Evolutionary conservation across 1,140 invertebrate genomes (phyloP), one percentile per base, ranked within the genome.

Genomic region (Halictus rubicundus): DNA sequence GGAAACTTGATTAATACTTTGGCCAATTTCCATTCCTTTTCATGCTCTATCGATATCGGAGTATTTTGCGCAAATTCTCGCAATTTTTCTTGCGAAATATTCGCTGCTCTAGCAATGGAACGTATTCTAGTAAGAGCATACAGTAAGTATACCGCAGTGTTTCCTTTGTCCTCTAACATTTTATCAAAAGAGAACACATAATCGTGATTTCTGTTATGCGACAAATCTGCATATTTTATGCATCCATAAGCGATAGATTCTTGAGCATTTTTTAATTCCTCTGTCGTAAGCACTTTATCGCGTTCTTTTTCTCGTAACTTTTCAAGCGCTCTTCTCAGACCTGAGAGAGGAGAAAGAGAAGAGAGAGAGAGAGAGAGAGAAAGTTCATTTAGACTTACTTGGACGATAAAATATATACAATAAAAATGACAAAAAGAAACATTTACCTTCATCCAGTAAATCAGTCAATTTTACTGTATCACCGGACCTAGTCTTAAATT

Each of bases 171-270:
- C 88, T 99, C 98, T 49, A 99, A 94, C 99, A 99, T 99, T 92
- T 97, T 98, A 89, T 99, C 98, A 94, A 99, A 99, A 0, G 99
- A 99, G 93, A 99, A 99, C 12, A 99, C 95, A 90, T 99, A 99
- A 91, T 99, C 99, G 91, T 98, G 96, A 72, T 95, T 96, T 73
- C 98, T 94, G 91, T 99, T 99, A 87, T 99, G 98, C 16, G 96
- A 97, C 27, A 99, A 94, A 94, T 99, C 99, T 7, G 99, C 97
- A 92, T 99, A 99, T 92, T 99, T 99, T 64, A 99, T 99, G 88
- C 99, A 99, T 5, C 99, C 98, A 92, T 99, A 99, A 0, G 99
- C 99, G 0, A 99, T 95, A 1, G 98, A 95, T 94, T 98, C 96
- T 91, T 98, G 96, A 1, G 98, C 98, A 61, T 93, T 91, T 83